Conservation (phyloP, 2,797 vertebrate species). For the Neostethus bicornis region DNA sequence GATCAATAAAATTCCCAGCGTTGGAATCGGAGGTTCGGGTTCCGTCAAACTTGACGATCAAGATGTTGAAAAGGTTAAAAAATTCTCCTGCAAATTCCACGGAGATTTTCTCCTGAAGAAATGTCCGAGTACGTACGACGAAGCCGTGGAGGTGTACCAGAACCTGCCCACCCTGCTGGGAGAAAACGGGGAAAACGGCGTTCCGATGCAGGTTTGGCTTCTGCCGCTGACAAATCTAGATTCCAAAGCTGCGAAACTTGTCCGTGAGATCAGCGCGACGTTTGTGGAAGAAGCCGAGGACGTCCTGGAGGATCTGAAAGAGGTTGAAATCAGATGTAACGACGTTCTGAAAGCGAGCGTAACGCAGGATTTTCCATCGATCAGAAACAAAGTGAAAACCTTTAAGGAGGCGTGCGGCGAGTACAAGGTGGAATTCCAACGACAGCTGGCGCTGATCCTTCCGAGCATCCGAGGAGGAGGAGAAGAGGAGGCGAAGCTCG, state of each 20-base stretch:
- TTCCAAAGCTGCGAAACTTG: constrained; percentile 43
- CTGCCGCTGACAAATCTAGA: constrained; percentile 59
- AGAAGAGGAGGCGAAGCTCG: constrained; percentile 36
- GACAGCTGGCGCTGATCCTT: constrained; percentile 18
- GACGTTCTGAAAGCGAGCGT: constrained; percentile 29
- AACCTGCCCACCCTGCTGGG: constrained; percentile 54
- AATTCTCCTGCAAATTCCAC: constrained; percentile 66
- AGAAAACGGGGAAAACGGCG: constrained; percentile 44
- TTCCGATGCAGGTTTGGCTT: constrained; percentile 69
- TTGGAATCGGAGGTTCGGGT: constrained; percentile 21
- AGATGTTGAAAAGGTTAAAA: constrained; percentile 28
- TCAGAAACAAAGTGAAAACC: constrained; percentile 22
- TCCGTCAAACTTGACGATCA: constrained; percentile 42
- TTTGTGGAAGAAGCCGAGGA: constrained; percentile 39
- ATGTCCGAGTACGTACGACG: constrained; percentile 38
- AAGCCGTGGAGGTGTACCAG: constrained; percentile 55
- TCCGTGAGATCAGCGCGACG: constrained; percentile 58
- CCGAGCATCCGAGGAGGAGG: constrained; percentile 48
- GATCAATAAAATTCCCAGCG: constrained; percentile 45
- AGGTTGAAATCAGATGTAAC: constrained; percentile 44
- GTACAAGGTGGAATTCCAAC: constrained; percentile 36
- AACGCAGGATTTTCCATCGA: constrained; percentile 33
- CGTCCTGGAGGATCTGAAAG: constrained; percentile 53
- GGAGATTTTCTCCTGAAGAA: constrained; percentile 54
- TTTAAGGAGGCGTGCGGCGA: constrained; percentile 40